A percentile compares a stretch with the other conserved stretches of the same genome.
phyloP scores from a whole-genome alignment of 2,888 invertebrate genomes.

The Ophioninae sp. region DNA sequence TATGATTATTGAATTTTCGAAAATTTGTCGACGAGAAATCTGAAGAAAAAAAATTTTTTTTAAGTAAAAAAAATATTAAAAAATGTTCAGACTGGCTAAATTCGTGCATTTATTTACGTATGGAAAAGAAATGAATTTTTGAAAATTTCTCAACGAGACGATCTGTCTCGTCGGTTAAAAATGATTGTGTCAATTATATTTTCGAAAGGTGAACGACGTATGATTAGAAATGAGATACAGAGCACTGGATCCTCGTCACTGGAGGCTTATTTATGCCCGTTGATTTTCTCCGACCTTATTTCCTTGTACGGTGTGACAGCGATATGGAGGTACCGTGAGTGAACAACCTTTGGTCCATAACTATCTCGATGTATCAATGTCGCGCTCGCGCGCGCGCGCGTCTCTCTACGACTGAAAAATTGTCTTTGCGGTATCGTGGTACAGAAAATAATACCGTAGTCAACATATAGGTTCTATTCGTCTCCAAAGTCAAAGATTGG shows the following conservation, averaged over 20 bases:
- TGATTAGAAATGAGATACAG: neutral
- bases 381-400: neutral
- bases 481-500: no score
- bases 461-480: neutral
- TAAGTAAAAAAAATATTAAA: no score
- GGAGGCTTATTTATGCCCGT: neutral
- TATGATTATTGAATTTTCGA: no score
- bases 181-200: neutral
- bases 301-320: neutral
- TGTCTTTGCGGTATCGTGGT: neutral
- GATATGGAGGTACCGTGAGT: neutral
- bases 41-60: no score
- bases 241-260: neutral
- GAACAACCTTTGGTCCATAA: neutral
- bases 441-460: conserved; percentile 4
- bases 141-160: neutral
- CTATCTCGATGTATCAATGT: conserved; percentile 15
- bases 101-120: neutral
- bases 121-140: neutral
- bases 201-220: neutral
- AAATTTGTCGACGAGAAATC: no score
- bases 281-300: neutral
- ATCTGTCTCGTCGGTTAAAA: neutral
- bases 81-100: no score
- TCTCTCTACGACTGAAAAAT: neutral